Evolutionary conservation across 2,888 invertebrate species (phyloP), one percentile per base, ranked within the genome.

Genomic region (Tetragonula carbonaria): DNA sequence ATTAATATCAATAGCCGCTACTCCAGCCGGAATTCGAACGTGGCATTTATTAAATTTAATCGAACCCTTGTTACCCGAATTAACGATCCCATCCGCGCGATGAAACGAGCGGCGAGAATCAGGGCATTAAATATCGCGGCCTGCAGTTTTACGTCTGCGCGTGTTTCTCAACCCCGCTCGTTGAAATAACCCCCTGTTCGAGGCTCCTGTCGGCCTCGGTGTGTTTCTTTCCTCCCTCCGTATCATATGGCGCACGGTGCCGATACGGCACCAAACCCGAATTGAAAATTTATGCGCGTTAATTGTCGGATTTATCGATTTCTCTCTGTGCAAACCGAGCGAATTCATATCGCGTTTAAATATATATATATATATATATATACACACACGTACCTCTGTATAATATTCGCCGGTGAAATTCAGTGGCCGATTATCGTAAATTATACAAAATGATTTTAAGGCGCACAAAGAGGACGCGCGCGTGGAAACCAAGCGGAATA

Each of bases 41-140:
- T 4, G 75, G 74, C 71, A 71, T 82, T 82, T 82, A 82, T 82
- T 82, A 82, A 82, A 82, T 82, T 80, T 82, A 75, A 82, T 82
- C 82, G 81, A 53, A 55, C 71, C 66, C 75, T 80, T 80, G 80
- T 82, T 33, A 82, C 80, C 75, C 66, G 75, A 80, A 82, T 80
- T 66, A 82, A 80, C 66, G 82, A 80, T 82, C 81, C 23, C 23
- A 18, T 53, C 18, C n/a, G 33, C 18, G 14, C 70, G 76, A 55
- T 6, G 55, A 55, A 67, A 73, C n/a, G 33, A 16, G 62, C 53
- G 18, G 28, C 59, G n/a, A 57, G 65, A 71, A 65, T 33, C 50
- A 18, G 75, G 33, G 62, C 67, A 21, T 51, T 51, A 51, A 67
- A 74, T 67, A 78, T 53, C 50, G 28, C 8, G 23, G 16, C 33